A percentile compares a stretch with the other conserved stretches of the same genome.
These are phyloP conservation scores for Oriolus oriolus DNA, from an alignment of 2,113 vertebrate genomes.

Conservation along the genomic window DNA sequence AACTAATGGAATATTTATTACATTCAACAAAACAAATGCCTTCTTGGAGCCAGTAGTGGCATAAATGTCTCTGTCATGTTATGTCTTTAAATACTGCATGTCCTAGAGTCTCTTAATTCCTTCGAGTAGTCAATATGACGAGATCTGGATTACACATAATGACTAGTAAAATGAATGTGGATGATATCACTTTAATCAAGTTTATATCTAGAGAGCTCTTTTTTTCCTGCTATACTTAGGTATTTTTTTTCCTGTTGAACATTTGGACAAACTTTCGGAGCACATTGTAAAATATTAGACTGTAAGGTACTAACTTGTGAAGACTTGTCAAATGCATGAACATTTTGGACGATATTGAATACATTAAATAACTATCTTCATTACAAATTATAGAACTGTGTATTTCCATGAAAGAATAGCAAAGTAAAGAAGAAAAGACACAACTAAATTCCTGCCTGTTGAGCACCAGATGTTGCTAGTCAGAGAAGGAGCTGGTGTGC, in stretches of 20 bases:
- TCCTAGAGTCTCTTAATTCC: neutral
- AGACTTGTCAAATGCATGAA: neutral
- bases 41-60: neutral
- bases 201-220: neutral
- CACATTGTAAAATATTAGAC: neutral
- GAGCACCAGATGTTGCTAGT: neutral
- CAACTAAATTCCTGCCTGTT: neutral
- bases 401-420: neutral
- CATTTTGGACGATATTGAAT: neutral
- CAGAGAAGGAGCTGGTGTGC: neutral
- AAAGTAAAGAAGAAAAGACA: neutral
- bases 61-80: neutral
- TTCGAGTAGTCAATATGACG: neutral
- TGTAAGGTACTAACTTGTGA: neutral
- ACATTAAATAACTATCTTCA: neutral
- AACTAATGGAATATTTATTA: neutral
- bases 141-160: neutral
- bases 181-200: neutral
- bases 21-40: neutral
- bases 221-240: neutral
- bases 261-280: neutral
- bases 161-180: neutral
- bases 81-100: neutral
- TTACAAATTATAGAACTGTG: neutral
- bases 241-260: neutral